Conservation (phyloP, 2,888 invertebrate species). For the Melanostoma scalare region DNA sequence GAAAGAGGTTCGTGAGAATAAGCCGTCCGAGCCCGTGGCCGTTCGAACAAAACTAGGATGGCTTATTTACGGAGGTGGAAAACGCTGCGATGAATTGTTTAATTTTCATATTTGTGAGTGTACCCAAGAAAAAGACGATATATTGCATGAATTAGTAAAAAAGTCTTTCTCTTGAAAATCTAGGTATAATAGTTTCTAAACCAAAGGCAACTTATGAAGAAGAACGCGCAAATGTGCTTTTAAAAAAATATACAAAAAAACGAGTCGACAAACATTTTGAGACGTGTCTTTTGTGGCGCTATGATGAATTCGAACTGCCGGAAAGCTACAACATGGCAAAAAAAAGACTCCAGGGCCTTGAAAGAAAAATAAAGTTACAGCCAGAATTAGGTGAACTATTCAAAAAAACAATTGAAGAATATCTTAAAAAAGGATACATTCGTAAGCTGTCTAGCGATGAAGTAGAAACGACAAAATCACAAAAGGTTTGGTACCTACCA, state of each 20-base stretch:
- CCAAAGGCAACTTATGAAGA: background rate
- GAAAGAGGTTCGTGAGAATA: background rate
- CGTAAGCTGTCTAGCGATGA: background rate
- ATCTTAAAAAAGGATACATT: background rate
- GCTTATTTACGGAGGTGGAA: background rate
- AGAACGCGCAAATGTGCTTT: background rate
- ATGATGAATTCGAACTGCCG: too few relatives aligned
- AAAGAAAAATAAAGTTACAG: too few relatives aligned
- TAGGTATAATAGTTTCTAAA: background rate
- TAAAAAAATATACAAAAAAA: background rate
- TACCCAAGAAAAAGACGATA: too few relatives aligned
- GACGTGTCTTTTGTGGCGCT: background rate
- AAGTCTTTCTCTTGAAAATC: constrained; percentile 11
- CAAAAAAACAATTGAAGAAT: background rate
- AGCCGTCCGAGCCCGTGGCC: background rate
- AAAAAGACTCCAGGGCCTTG: too few relatives aligned
- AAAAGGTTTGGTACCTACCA: constrained; percentile 19
- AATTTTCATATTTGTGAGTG: constrained; percentile 1
- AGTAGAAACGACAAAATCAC: constrained; percentile 3
- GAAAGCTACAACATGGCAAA: too few relatives aligned
- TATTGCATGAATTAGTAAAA: constrained; percentile 4
- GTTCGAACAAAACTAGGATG: background rate
- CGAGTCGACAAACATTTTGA: background rate
- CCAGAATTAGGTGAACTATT: too few relatives aligned
- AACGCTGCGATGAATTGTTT: background rate